phyloP scores from a whole-genome alignment of 2,113 vertebrate genomes.

The Zapornia atra region DNA sequence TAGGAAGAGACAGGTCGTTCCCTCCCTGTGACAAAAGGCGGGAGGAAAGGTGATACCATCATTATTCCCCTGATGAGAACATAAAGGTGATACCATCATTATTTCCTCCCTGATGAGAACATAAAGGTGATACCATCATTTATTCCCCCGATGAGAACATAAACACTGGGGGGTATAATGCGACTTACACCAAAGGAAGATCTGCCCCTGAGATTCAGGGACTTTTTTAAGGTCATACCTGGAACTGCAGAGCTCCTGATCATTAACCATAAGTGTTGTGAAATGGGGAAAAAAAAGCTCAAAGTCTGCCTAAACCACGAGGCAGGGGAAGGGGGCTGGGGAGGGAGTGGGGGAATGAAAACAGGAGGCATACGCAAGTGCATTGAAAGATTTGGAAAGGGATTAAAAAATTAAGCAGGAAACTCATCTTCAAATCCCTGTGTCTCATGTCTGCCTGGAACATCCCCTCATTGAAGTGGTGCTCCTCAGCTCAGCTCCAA shows the following conservation, averaged over 20 bases:
- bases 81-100: not conserved
- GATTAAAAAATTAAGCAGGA: slow-evolving; percentile 44
- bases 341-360: not conserved
- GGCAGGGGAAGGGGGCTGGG: not conserved
- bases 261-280: not conserved
- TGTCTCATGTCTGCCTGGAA: not conserved
- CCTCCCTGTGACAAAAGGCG: not conserved
- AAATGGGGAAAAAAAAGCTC: not conserved
- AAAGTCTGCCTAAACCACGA: not conserved
- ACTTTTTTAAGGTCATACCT: not conserved
- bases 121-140: not conserved
- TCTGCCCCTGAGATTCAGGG: not conserved
- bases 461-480: not conserved
- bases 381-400: not conserved
- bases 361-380: not conserved
- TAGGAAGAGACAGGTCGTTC: not conserved
- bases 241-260: not conserved
- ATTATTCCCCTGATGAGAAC: not conserved
- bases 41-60: not conserved
- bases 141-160: not conserved
- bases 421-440: not conserved
- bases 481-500: not conserved
- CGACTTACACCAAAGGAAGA: not conserved
- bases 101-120: not conserved
- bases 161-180: rapidly evolving